phyloP scores from a whole-genome alignment of 2,113 vertebrate species.

The Hemibagrus wyckioides region DNA sequence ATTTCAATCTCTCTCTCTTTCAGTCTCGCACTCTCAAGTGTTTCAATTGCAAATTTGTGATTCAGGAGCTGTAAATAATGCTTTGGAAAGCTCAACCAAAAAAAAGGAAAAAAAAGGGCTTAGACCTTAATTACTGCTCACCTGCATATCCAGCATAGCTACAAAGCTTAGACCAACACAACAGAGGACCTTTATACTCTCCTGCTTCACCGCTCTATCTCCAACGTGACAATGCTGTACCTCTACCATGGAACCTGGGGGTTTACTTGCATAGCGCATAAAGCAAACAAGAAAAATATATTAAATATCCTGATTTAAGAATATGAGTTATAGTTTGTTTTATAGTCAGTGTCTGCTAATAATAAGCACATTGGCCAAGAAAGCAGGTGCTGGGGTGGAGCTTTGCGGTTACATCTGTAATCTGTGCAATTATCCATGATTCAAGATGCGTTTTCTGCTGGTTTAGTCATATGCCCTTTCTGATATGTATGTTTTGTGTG shows the following conservation, averaged over 20 bases:
- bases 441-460: not conserved
- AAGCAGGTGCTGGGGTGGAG: not conserved
- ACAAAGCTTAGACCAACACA: not conserved
- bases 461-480: slow-evolving; percentile 16
- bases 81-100: not conserved
- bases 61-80: not conserved
- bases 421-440: not conserved
- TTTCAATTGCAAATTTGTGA: not conserved
- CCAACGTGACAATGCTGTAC: slow-evolving; percentile 4
- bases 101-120: not conserved
- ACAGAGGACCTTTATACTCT: not conserved
- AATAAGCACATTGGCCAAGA: not conserved
- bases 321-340: not conserved
- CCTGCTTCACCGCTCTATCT: slow-evolving; percentile 6
- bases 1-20: not conserved
- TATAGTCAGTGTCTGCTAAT: not conserved
- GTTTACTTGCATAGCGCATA: slow-evolving; percentile 10
- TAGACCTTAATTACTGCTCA: not conserved
- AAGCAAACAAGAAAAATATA: not conserved
- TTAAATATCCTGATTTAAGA: not conserved
- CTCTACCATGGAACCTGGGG: not conserved
- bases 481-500: not conserved
- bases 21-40: not conserved
- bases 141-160: not conserved
- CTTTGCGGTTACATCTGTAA: not conserved